These are phyloP conservation scores for Dasyprocta punctata DNA, from an alignment of 2,113 vertebrate species.

Conservation along the genomic window DNA sequence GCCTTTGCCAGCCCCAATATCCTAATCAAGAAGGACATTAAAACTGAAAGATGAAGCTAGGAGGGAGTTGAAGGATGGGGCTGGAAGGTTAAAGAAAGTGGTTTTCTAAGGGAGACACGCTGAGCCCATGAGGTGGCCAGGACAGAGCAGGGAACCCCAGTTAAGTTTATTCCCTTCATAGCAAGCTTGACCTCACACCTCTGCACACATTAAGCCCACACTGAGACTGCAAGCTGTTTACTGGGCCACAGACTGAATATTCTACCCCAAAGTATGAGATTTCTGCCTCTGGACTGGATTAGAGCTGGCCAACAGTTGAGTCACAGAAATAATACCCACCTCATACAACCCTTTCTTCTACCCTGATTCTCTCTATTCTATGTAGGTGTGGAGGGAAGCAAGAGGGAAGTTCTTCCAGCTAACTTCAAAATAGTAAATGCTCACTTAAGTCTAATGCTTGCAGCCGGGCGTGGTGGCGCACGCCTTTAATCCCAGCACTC, in stretches of 20 bases:
- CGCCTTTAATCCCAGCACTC: too few species aligned
- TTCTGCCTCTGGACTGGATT: not conserved
- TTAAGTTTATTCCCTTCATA: not conserved
- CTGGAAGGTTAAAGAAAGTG: conserved; percentile 29
- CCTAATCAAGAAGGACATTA: conserved; percentile 84
- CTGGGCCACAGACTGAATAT: not conserved
- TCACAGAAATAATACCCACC: conserved; percentile 20
- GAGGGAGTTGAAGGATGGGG: not conserved
- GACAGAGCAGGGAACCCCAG: not conserved
- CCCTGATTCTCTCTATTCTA: not conserved
- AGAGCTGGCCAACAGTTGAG: not conserved
- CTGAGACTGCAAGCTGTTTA: not conserved
- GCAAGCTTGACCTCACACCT: not conserved
- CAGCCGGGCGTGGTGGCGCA: too few species aligned
- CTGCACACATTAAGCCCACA: not conserved
- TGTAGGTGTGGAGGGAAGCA: not conserved
- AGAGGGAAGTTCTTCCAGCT: not conserved
- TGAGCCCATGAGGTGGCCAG: not conserved
- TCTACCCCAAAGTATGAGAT: not conserved
- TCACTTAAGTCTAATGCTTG: not conserved
- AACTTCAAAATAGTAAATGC: conserved; percentile 3
- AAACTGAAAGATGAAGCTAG: conserved; percentile 59
- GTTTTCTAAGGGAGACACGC: not conserved
- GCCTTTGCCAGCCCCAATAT: conserved; percentile 98
- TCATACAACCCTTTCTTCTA: not conserved